Percentiles rank a stretch among this genome's conserved stretches.
Conservation (phyloP, 2,888 invertebrate species). For the Thereva nobilitata region DNA sequence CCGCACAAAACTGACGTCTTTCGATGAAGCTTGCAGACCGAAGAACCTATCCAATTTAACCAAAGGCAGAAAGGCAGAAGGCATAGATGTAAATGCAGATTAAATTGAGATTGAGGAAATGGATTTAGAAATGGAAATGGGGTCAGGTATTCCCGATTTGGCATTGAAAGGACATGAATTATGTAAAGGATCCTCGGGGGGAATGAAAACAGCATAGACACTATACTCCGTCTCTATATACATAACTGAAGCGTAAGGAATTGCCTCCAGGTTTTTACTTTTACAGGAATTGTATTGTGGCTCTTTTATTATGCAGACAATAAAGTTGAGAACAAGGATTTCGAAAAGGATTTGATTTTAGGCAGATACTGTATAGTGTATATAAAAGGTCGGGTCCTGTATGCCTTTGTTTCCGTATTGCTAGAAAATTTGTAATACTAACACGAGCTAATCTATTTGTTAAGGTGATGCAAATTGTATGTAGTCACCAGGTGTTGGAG, state of each 20-base stretch:
- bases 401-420: too few relatives aligned
- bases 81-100: constrained; percentile 35
- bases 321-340: constrained; percentile 31
- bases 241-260: not conserved
- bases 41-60: too few relatives aligned
- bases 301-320: constrained; percentile 32
- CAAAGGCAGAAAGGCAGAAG: constrained; percentile 24
- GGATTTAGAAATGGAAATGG: constrained; percentile 30
- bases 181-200: constrained; percentile 27
- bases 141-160: constrained; percentile 29
- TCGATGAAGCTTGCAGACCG: too few relatives aligned
- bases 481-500: too few relatives aligned
- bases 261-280: constrained; percentile 13
- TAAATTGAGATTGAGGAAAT: constrained; percentile 34
- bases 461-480: too few relatives aligned
- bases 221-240: constrained; percentile 17
- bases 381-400: too few relatives aligned
- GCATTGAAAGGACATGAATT: constrained; percentile 34
- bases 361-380: not conserved
- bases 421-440: too few relatives aligned
- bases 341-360: constrained; percentile 21
- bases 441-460: too few relatives aligned
- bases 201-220: not conserved
- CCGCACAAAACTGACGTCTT: too few relatives aligned
- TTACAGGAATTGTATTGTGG: not conserved